Conservation (phyloP, 2,113 vertebrate genomes). For the Pseudopodoces humilis region DNA sequence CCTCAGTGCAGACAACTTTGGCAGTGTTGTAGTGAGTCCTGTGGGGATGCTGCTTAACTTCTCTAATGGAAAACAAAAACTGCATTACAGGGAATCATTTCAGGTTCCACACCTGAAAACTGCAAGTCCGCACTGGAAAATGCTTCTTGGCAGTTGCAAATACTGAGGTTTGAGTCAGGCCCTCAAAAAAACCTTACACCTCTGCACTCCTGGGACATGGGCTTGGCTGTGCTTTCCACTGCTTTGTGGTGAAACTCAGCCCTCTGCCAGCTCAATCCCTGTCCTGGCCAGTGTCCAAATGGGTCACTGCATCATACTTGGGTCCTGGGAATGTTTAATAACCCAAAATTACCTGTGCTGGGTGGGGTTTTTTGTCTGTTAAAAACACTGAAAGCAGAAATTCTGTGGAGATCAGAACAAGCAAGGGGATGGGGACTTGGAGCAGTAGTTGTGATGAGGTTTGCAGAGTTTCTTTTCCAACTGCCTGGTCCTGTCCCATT, state of each 20-base stretch:
- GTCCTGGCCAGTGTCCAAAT: not conserved
- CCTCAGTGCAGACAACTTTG: rapidly evolving
- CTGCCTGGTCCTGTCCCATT: not conserved
- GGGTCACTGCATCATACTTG: not conserved
- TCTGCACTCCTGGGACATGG: not conserved
- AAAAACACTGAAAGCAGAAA: not conserved
- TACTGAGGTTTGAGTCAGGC: not conserved
- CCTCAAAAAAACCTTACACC: not conserved
- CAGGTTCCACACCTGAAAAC: not conserved
- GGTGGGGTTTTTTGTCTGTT: not conserved
- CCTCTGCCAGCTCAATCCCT: not conserved
- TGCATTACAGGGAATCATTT: not conserved
- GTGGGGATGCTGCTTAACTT: not conserved
- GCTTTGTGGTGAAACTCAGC: not conserved
- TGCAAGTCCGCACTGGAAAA: rapidly evolving
- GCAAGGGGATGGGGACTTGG: rapidly evolving
- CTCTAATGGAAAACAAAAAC: not conserved
- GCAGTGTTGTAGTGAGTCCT: rapidly evolving
- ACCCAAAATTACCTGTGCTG: not conserved
- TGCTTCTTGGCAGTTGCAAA: not conserved
- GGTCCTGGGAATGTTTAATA: not conserved
- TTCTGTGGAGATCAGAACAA: not conserved
- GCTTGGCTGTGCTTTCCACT: not conserved
- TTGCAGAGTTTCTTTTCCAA: not conserved
- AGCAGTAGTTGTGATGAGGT: not conserved